Conservation (phyloP, 1,140 invertebrate genomes). For the Pentalonia nigronervosa region DNA sequence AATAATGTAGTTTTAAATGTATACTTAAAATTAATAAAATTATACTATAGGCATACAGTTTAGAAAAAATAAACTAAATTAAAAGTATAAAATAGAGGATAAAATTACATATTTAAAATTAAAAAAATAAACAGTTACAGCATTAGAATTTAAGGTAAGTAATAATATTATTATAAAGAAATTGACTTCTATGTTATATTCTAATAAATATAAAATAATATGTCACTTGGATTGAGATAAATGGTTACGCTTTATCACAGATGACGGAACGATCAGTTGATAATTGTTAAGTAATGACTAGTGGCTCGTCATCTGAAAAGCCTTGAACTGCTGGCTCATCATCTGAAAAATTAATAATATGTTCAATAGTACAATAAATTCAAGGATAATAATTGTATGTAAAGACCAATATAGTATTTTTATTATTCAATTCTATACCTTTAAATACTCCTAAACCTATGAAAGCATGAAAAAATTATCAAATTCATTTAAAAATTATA, state of each 20-base stretch:
- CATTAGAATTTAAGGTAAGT: neutral
- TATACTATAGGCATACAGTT: neutral
- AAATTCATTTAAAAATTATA: neutral
- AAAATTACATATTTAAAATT: slow-evolving; percentile 17
- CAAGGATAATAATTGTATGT: neutral
- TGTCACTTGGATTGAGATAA: slow-evolving; percentile 56
- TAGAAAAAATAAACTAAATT: slow-evolving; percentile 17
- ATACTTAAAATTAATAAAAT: neutral
- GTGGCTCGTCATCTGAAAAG: slow-evolving; percentile 91
- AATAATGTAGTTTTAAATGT: neutral
- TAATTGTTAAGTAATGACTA: slow-evolving; percentile 80
- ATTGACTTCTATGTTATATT: slow-evolving; percentile 13
- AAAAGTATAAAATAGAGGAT: slow-evolving; percentile 18
- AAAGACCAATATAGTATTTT: neutral
- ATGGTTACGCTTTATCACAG: slow-evolving; percentile 46
- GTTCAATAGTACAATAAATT: slow-evolving; percentile 60
- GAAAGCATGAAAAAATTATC: neutral
- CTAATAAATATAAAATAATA: slow-evolving; percentile 38
- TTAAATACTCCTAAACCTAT: slow-evolving; percentile 41
- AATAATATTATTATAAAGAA: slow-evolving; percentile 21
- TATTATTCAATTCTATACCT: slow-evolving; percentile 21
- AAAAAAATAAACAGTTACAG: slow-evolving; percentile 27
- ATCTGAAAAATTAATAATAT: slow-evolving; percentile 76
- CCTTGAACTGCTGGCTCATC: slow-evolving; percentile 87
- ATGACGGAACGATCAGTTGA: slow-evolving; percentile 48